These are phyloP conservation scores for Leptopilina syphax DNA, from an alignment of 2,888 invertebrate genomes.

Conservation along the genomic window DNA sequence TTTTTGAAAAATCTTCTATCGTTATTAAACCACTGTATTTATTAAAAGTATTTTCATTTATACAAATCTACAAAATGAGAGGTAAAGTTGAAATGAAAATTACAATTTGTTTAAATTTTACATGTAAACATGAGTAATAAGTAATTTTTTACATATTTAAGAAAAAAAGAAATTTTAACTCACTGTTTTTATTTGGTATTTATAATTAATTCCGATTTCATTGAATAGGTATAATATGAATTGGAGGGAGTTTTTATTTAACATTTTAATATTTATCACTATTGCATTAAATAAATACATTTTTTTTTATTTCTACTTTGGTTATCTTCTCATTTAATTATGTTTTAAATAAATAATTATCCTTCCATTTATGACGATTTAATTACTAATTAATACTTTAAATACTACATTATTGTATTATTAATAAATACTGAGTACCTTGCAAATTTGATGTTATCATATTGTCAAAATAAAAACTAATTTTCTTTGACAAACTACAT, in stretches of 20 bases:
- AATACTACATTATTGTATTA: not conserved
- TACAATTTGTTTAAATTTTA: not conserved
- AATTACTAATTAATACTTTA: not conserved
- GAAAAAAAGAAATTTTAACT: not conserved
- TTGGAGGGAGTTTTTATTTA: not conserved
- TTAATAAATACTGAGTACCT: slow-evolving; percentile 8
- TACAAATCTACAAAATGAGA: slow-evolving; percentile 2
- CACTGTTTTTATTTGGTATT: too few species aligned
- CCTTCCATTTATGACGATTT: not conserved
- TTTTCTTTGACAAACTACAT: too few species aligned
- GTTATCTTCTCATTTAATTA: not conserved
- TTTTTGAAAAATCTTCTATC: not conserved
- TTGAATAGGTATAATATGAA: not conserved
- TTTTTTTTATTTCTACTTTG: too few species aligned
- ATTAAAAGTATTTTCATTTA: not conserved
- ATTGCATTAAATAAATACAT: not conserved
- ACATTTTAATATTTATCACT: not conserved
- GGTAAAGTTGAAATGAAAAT: not conserved
- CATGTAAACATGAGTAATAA: not conserved
- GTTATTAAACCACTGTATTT: not conserved
- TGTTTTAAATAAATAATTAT: slow-evolving; percentile 1
- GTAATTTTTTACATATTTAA: not conserved
- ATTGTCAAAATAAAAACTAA: too few species aligned
- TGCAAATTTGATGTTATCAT: too few species aligned
- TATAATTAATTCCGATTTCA: not conserved